Evolutionary conservation across 2,888 invertebrate species (phyloP).

Genomic region (Malachius bipustulatus): DNA sequence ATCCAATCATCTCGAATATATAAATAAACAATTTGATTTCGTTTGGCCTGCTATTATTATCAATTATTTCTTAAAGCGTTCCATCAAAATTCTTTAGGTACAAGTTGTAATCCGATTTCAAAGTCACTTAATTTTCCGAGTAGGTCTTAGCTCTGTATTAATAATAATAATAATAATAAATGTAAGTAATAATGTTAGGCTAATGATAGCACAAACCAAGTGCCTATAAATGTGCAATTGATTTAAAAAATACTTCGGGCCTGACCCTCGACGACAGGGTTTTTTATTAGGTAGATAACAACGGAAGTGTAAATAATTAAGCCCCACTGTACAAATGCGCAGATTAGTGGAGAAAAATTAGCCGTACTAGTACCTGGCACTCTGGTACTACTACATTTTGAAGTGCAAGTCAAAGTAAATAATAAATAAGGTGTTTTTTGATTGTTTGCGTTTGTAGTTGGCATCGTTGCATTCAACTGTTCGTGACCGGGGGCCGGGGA

Average conservation of each 20-base stretch:
- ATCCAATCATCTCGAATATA: no score
- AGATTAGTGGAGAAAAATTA: constrained; percentile 26
- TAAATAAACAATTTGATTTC: no score
- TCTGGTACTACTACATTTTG: constrained; percentile 25
- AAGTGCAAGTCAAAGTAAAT: constrained; percentile 22
- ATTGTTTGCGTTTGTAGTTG: constrained; percentile 27
- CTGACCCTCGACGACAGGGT: constrained; percentile 37
- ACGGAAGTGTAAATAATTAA: constrained; percentile 25
- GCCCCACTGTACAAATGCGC: constrained; percentile 33
- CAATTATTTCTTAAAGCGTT: no score
- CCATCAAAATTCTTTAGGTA: no score
- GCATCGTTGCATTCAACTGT: constrained; percentile 20
- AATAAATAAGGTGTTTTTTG: constrained; percentile 28
- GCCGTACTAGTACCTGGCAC: no score
- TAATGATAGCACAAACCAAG: constrained; percentile 34
- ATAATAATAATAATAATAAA: no score
- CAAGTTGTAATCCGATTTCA: no score
- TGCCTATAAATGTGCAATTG: constrained; percentile 39
- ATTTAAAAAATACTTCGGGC: constrained; percentile 31
- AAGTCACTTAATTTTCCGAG: no score
- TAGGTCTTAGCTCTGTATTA: no score
- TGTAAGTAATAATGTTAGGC: no score
- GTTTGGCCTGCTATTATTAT: no score
- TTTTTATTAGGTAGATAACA: constrained; percentile 26
- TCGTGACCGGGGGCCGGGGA: no score